A percentile compares a stretch with the other conserved stretches of the same genome.
Evolutionary conservation across 2,113 vertebrate species (phyloP).

Genomic region (Ivindomyrus marchei): DNA sequence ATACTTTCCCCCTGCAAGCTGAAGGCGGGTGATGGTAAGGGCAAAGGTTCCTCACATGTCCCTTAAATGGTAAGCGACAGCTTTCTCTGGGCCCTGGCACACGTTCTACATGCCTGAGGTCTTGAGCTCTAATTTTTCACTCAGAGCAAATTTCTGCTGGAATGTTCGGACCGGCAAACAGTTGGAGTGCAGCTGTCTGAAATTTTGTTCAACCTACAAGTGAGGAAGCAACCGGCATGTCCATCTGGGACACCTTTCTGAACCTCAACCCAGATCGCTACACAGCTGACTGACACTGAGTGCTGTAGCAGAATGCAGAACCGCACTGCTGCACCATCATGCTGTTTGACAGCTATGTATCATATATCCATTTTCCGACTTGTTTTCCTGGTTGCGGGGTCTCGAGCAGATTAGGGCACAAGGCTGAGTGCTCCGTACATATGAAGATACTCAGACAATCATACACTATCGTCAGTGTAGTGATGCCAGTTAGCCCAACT

Average conservation of each 20-base stretch:
- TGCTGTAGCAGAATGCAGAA: not conserved
- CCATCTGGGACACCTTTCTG: slow-evolving; percentile 28
- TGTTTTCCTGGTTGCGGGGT: not conserved
- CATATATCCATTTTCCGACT: not conserved
- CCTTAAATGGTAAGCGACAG: slow-evolving; percentile 23
- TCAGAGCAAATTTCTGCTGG: slow-evolving; percentile 27
- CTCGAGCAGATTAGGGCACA: not conserved
- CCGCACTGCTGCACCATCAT: not conserved
- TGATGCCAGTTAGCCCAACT: not conserved
- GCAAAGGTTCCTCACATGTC: not conserved
- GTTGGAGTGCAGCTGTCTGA: slow-evolving; percentile 47
- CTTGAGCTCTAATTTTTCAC: slow-evolving; percentile 37
- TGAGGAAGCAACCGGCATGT: slow-evolving; percentile 33
- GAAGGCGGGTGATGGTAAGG: not conserved
- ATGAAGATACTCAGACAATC: not conserved
- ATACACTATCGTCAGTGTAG: not conserved
- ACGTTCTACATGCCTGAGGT: slow-evolving; percentile 3
- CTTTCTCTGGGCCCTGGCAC: slow-evolving; percentile 15
- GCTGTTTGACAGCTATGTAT: not conserved
- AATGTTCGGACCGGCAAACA: slow-evolving; percentile 37
- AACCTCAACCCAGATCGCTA: slow-evolving; percentile 38
- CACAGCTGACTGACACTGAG: slow-evolving; percentile 15
- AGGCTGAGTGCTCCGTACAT: not conserved
- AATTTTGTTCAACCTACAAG: slow-evolving; percentile 39
- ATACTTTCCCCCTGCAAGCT: not conserved